A percentile compares a stretch with the other conserved stretches of the same genome.
Evolutionary conservation across 2,888 invertebrate genomes (phyloP).

Genomic region (Xanthorhoe spadicearia): DNA sequence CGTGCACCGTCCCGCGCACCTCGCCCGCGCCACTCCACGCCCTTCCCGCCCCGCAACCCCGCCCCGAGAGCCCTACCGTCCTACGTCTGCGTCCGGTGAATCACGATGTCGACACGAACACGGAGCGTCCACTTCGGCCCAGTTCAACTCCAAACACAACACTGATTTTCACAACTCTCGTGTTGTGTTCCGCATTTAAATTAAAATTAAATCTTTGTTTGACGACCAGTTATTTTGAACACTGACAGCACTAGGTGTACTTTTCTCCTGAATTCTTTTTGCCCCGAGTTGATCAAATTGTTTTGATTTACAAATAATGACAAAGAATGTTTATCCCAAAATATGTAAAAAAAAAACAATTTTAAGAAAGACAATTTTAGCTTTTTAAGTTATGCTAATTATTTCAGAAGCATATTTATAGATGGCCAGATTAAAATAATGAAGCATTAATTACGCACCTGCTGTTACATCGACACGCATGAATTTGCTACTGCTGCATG

Average conservation of each 20-base stretch:
- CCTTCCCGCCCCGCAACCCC: constrained; percentile 51
- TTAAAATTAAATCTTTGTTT: neutral
- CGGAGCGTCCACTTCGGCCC: constrained; percentile 38
- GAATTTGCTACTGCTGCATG: neutral
- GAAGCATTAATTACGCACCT: neutral
- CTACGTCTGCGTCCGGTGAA: constrained; percentile 76
- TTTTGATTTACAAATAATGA: neutral
- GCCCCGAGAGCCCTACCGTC: constrained; percentile 59
- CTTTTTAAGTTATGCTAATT: neutral
- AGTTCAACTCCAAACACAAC: constrained; percentile 20
- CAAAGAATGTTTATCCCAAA: neutral
- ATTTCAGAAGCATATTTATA: neutral
- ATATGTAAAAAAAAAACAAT: neutral
- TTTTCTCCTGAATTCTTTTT: too few relatives aligned
- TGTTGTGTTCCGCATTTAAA: constrained; percentile 10
- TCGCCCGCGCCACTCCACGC: constrained; percentile 64
- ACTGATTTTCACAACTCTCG: constrained; percentile 20
- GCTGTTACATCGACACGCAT: neutral
- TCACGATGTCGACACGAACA: constrained; percentile 59
- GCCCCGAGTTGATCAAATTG: too few relatives aligned
- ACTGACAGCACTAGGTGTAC: too few relatives aligned
- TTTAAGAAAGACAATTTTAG: too few relatives aligned
- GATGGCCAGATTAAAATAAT: constrained; percentile 1
- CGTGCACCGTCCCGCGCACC: constrained; percentile 76
- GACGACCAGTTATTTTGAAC: neutral